Evolutionary conservation across 2,888 invertebrate genomes (phyloP).

Genomic region (Phasia obesa): DNA sequence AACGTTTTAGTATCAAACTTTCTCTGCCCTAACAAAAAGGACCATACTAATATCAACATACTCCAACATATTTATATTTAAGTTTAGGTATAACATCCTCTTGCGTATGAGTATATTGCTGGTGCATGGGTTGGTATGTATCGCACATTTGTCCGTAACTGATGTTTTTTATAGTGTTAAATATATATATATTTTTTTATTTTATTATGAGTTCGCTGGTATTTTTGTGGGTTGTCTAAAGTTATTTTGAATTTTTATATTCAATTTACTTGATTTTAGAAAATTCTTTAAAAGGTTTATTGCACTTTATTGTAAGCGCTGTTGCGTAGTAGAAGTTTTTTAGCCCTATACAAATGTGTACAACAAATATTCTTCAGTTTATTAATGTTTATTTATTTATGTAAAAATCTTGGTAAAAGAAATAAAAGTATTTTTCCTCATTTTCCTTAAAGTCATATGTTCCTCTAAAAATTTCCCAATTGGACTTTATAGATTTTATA

Average conservation of each 20-base stretch:
- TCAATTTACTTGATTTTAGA: slow-evolving; percentile 21
- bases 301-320: not conserved
- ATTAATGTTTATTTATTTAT: no score
- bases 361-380: no score
- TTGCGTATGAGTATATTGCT: not conserved
- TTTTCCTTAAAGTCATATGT: not conserved
- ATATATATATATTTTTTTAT: no score
- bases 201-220: slow-evolving; percentile 52
- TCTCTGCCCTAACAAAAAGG: no score
- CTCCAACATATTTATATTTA: no score
- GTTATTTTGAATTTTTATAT: slow-evolving; percentile 31
- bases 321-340: not conserved
- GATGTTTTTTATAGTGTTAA: slow-evolving; percentile 59
- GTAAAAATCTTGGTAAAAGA: no score
- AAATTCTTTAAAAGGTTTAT: slow-evolving; percentile 23
- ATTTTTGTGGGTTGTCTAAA: slow-evolving; percentile 32
- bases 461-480: not conserved
- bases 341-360: no score
- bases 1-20: no score
- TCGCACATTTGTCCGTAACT: slow-evolving; percentile 36
- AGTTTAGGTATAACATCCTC: not conserved
- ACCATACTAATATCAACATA: no score
- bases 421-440: no score
- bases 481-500: no score
- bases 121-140: slow-evolving; percentile 2